These are phyloP conservation scores for Bubo blakistoni DNA, from an alignment of 2,113 vertebrate genomes.

Conservation along the genomic window DNA sequence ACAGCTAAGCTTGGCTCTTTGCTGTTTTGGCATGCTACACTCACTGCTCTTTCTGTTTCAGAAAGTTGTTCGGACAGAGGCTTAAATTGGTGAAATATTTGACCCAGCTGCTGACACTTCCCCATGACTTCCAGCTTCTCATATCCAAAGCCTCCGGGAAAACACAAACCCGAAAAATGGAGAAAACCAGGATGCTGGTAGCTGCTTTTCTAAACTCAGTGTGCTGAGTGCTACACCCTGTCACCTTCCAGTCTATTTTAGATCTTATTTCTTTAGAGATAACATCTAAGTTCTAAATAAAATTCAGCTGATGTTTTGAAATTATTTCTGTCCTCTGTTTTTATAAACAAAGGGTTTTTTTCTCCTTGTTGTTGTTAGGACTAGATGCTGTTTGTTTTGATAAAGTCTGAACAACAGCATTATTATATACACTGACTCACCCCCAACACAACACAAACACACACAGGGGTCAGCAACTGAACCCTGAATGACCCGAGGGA, in stretches of 20 bases:
- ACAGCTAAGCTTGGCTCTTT: rapidly evolving
- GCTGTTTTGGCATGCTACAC: rapidly evolving
- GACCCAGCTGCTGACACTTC: not conserved
- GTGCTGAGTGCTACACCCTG: not conserved
- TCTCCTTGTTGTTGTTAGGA: too few species aligned
- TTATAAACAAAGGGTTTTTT: not conserved
- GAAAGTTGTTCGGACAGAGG: not conserved
- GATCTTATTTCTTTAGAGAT: not conserved
- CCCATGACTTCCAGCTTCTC: not conserved
- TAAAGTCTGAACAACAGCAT: not conserved
- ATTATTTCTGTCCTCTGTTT: not conserved
- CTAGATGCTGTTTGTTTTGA: not conserved
- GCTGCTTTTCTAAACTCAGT: not conserved
- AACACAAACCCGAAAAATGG: not conserved
- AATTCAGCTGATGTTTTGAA: not conserved
- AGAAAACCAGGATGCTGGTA: not conserved
- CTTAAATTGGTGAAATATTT: not conserved
- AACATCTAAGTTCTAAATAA: not conserved
- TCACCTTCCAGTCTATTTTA: not conserved
- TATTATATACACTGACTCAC: rapidly evolving
- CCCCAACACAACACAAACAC: not conserved
- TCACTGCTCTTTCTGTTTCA: not conserved
- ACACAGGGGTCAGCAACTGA: too few species aligned
- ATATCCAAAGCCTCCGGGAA: too few species aligned
- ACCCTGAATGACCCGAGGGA: too few species aligned